Conservation (phyloP, 1,140 invertebrate species). For the Pseudomyrmex pallidus region DNA sequence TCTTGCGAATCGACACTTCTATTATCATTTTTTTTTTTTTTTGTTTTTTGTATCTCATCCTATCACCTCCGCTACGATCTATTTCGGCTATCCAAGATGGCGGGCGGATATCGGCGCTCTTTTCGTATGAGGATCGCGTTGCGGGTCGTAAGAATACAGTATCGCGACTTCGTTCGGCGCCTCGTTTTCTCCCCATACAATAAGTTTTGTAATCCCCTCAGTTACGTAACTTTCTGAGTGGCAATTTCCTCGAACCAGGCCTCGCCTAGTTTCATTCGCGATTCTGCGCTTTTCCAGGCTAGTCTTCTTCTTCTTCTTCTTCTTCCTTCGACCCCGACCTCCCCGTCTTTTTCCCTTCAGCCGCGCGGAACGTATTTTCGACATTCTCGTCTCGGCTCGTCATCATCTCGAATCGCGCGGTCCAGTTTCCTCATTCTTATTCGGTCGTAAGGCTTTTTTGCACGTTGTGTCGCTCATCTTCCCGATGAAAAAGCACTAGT, state of each 20-base stretch:
- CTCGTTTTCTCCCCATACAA: constrained; percentile 62
- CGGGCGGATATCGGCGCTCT: constrained; percentile 6
- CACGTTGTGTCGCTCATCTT: neutral
- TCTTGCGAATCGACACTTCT: neutral
- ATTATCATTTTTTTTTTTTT: neutral
- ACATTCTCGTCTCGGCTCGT: neutral
- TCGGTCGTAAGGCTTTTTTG: constrained; percentile 14
- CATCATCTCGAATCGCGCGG: constrained; percentile 20
- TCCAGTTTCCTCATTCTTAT: constrained; percentile 27
- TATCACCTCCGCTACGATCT: neutral
- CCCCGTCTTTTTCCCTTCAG: constrained; percentile 26
- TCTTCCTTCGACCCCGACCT: neutral
- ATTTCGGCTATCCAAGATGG: constrained; percentile 12
- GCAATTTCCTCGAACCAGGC: constrained; percentile 63
- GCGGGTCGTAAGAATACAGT: constrained; percentile 50
- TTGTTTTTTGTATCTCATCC: too few species aligned
- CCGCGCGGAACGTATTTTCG: constrained; percentile 19
- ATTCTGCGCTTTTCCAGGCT: neutral
- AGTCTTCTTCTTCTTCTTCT: too few species aligned
- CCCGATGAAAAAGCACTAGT: neutral
- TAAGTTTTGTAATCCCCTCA: constrained; percentile 71
- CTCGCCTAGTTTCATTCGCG: constrained; percentile 34
- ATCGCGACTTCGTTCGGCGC: constrained; percentile 59
- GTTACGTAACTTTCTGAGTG: constrained; percentile 69
- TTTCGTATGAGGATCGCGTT: constrained; percentile 48